phyloP scores from a whole-genome alignment of 2,888 invertebrate genomes.

The Volucella inflata region DNA sequence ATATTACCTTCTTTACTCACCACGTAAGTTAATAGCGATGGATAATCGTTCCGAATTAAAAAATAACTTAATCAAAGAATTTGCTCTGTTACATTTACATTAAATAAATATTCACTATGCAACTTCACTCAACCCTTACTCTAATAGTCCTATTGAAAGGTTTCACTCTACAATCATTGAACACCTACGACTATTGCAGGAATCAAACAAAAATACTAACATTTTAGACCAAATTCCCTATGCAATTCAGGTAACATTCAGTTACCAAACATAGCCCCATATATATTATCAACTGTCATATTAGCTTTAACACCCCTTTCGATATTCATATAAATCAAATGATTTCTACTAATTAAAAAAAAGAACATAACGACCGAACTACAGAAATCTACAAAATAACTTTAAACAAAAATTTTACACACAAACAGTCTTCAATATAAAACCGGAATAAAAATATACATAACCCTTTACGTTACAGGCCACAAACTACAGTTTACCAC shows the following conservation, averaged over 20 bases:
- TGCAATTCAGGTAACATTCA: not conserved
- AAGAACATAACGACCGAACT: not conserved
- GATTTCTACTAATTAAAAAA: too few relatives aligned
- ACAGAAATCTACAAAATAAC: too few relatives aligned
- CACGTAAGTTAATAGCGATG: too few relatives aligned
- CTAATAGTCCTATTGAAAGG: not conserved
- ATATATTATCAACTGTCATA: not conserved
- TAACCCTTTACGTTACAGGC: too few relatives aligned
- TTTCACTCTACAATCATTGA: not conserved
- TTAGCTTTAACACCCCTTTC: too few relatives aligned
- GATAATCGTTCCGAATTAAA: too few relatives aligned
- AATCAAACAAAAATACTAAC: not conserved
- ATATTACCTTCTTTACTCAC: not conserved
- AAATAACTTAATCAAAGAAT: not conserved
- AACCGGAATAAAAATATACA: too few relatives aligned
- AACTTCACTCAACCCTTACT: not conserved
- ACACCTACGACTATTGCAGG: not conserved
- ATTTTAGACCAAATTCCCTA: not conserved
- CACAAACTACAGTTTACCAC: conserved; percentile 14
- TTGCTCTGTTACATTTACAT: not conserved
- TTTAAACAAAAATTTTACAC: too few relatives aligned
- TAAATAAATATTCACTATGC: not conserved
- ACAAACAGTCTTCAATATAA: too few relatives aligned
- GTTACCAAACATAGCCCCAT: not conserved
- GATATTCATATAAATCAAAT: too few relatives aligned